These are phyloP conservation scores for Popillia japonica DNA, from an alignment of 1,140 invertebrate genomes.

Conservation along the genomic window DNA sequence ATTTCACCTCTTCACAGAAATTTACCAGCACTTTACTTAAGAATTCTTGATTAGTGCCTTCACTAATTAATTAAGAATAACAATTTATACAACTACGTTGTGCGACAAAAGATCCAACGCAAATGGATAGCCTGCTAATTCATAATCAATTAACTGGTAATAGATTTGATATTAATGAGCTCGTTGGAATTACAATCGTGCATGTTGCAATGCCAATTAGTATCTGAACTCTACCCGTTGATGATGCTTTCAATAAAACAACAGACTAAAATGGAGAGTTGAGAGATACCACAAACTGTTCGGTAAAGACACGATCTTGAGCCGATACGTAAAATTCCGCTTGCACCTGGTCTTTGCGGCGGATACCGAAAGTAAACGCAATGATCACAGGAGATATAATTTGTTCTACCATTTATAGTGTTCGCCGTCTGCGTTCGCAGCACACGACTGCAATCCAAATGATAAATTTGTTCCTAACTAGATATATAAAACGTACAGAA, in stretches of 20 bases:
- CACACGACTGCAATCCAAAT: constrained; percentile 31
- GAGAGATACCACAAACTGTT: constrained; percentile 20
- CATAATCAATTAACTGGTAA: no score
- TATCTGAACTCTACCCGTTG: background rate
- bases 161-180: background rate
- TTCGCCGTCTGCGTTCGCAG: constrained; percentile 15
- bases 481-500: constrained; percentile 21
- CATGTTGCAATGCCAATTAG: constrained; percentile 16
- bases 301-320: constrained; percentile 26
- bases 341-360: constrained; percentile 19
- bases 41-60: no score
- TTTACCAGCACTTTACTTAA: no score
- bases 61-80: no score
- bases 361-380: constrained; percentile 26
- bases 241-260: constrained; percentile 18
- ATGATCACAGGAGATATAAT: constrained; percentile 35
- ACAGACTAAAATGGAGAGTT: background rate
- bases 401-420: constrained; percentile 28
- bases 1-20: no score
- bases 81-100: no score
- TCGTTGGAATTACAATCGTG: background rate
- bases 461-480: constrained; percentile 34
- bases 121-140: no score
- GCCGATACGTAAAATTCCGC: constrained; percentile 18
- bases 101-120: no score